A percentile compares a stretch with the other conserved stretches of the same genome.
These are phyloP conservation scores for human (Homo sapiens) DNA, from an alignment of 2,113 vertebrate species.

Conservation along the genomic window DNA sequence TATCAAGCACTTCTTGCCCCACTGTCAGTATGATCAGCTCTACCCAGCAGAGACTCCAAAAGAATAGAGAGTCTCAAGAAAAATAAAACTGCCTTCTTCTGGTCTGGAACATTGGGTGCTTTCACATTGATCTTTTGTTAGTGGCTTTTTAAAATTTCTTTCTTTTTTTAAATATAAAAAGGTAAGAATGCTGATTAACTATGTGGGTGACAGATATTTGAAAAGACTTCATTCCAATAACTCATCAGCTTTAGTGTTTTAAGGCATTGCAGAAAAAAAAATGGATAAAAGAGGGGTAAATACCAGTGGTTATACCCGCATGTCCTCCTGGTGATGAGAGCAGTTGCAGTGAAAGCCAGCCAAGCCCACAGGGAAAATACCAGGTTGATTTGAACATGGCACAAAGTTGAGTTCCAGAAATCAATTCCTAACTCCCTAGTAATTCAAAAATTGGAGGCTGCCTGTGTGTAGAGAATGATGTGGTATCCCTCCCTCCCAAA, in stretches of 20 bases:
- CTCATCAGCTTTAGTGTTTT: not conserved
- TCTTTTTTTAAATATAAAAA: not conserved
- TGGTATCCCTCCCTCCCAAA: not conserved
- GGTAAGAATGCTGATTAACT: not conserved
- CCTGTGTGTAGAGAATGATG: not conserved
- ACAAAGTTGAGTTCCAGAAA: not conserved
- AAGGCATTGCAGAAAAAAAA: not conserved
- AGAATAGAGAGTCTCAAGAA: not conserved
- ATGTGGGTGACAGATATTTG: not conserved
- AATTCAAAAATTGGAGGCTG: not conserved
- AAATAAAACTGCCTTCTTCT: not conserved
- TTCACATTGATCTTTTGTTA: not conserved
- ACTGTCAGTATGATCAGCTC: not conserved
- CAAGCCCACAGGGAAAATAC: conserved; percentile 37
- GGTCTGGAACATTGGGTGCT: not conserved
- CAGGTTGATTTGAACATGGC: conserved; percentile 12
- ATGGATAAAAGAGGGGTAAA: conserved; percentile 8
- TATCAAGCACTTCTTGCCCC: rapidly evolving
- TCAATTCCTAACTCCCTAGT: not conserved
- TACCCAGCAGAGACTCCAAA: not conserved
- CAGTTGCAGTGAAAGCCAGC: not conserved
- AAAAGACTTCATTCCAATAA: conserved; percentile 37
- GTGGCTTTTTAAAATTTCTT: not conserved
- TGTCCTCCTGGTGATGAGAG: conserved; percentile 34
- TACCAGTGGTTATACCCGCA: not conserved